Evolutionary conservation across 2,797 vertebrate species (phyloP).

Genomic region (Takifugu rubripes): DNA sequence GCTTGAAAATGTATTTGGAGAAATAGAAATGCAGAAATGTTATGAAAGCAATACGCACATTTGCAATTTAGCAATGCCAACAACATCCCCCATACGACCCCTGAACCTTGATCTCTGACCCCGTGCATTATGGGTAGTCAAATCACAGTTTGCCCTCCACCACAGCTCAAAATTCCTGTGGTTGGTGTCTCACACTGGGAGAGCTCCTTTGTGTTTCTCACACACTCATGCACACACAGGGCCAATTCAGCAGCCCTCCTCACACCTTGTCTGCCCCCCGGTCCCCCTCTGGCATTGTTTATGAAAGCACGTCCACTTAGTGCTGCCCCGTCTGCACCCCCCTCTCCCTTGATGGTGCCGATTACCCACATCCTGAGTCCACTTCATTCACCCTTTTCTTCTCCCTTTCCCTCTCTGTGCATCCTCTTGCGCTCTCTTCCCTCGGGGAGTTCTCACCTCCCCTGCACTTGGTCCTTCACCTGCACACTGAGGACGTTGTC

Average conservation of each 20-base stretch:
- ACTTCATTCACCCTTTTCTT: constrained; percentile 44
- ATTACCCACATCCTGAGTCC: constrained; percentile 71
- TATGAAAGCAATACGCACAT: constrained; percentile 30
- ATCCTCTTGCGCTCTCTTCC: constrained; percentile 39
- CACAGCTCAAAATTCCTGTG: constrained; percentile 54
- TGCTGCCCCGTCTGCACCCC: constrained; percentile 52
- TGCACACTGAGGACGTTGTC: background rate
- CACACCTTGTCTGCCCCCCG: constrained; percentile 62
- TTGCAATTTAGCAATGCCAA: constrained; percentile 14
- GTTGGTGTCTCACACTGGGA: constrained; percentile 56
- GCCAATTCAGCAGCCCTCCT: constrained; percentile 51
- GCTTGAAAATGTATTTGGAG: constrained; percentile 18
- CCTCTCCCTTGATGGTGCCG: constrained; percentile 51
- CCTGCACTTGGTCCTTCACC: constrained; percentile 5
- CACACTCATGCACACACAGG: constrained; percentile 22
- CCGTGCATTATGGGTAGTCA: constrained; percentile 49
- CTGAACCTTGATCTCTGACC: constrained; percentile 59
- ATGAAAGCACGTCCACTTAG: constrained; percentile 71
- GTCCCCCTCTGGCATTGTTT: constrained; percentile 65
- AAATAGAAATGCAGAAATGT: background rate
- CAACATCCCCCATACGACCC: constrained; percentile 37
- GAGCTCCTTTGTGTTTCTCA: constrained; percentile 46
- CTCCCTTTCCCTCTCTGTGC: constrained; percentile 9
- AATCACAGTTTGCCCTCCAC: constrained; percentile 51
- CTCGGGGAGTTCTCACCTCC: constrained; percentile 24